A percentile compares a stretch with the other conserved stretches of the same genome.
phyloP scores from a whole-genome alignment of 2,888 invertebrate genomes.

The Melanostoma scalare region DNA sequence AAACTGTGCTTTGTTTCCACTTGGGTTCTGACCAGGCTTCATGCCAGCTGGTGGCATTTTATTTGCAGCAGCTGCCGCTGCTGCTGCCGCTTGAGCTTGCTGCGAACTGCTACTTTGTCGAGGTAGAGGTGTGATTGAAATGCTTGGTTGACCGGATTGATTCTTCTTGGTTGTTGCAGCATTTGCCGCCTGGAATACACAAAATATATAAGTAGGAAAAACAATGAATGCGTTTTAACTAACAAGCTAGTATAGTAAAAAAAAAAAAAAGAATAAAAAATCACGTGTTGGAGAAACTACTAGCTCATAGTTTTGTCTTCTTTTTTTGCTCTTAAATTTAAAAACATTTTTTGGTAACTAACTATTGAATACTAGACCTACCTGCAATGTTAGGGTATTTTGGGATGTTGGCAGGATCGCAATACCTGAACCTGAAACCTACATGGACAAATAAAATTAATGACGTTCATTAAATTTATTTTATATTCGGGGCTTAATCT shows the following conservation, averaged over 20 bases:
- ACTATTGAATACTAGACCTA: slow-evolving; percentile 65
- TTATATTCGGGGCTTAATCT: neutral
- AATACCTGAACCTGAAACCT: slow-evolving; percentile 76
- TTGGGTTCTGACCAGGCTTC: slow-evolving; percentile 82
- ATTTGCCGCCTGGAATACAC: slow-evolving; percentile 60
- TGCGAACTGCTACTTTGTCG: slow-evolving; percentile 83
- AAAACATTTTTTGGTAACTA: neutral
- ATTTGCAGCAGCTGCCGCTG: slow-evolving; percentile 81
- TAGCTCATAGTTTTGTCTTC: slow-evolving; percentile 11
- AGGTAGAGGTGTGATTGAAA: slow-evolving; percentile 94
- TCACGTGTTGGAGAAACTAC: slow-evolving; percentile 27
- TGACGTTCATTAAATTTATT: slow-evolving; percentile 52
- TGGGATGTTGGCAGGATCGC: slow-evolving; percentile 75
- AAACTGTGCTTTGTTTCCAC: slow-evolving; percentile 88
- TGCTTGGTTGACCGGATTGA: slow-evolving; percentile 88
- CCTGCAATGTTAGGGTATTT: slow-evolving; percentile 75
- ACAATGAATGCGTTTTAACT: slow-evolving; percentile 3
- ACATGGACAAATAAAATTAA: slow-evolving; percentile 72
- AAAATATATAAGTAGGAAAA: neutral
- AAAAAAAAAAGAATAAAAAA: slow-evolving; percentile 9
- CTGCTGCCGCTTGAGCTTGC: slow-evolving; percentile 81
- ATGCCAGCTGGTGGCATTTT: slow-evolving; percentile 81
- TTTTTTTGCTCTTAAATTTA: slow-evolving; percentile 16
- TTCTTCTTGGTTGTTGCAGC: slow-evolving; percentile 77
- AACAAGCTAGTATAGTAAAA: slow-evolving; percentile 32